These are phyloP conservation scores for Dicyrtoma fusca DNA, from an alignment of 2,888 invertebrate genomes.

Conservation along the genomic window DNA sequence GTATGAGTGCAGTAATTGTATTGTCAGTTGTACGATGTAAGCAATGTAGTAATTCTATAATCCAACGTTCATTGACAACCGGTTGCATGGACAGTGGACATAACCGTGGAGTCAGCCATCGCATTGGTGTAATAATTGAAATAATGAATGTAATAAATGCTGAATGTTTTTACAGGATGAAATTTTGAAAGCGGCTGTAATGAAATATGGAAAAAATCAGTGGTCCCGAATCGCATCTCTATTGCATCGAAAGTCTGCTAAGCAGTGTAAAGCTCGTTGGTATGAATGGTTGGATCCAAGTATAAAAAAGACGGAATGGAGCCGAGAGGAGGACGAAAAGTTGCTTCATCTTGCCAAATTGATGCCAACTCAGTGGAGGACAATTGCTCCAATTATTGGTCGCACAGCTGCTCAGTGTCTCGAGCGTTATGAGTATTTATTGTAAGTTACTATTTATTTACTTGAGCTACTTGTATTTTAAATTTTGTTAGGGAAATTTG, in stretches of 20 bases:
- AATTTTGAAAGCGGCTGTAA: slow-evolving; percentile 99
- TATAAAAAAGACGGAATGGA: slow-evolving; percentile 99
- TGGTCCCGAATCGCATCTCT: slow-evolving; percentile 99
- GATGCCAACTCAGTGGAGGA: slow-evolving; percentile 99
- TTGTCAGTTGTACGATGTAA: too few species aligned
- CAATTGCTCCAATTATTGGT: slow-evolving; percentile 98
- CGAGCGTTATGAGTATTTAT: slow-evolving; percentile 92
- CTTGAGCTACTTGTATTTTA: too few species aligned
- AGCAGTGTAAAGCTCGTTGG: slow-evolving; percentile 99
- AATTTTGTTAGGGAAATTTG: too few species aligned
- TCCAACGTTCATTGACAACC: too few species aligned
- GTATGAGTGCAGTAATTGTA: too few species aligned
- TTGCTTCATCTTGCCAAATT: slow-evolving; percentile 94
- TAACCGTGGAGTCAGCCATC: too few species aligned
- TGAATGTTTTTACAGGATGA: slow-evolving; percentile 81
- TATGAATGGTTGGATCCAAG: slow-evolving; percentile 99
- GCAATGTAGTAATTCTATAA: too few species aligned
- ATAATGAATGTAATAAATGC: too few species aligned
- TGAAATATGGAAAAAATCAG: slow-evolving; percentile 99
- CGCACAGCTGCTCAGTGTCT: slow-evolving; percentile 98
- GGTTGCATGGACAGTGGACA: too few species aligned
- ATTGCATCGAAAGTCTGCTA: slow-evolving; percentile 96
- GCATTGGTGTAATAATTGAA: too few species aligned
- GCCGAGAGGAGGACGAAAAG: slow-evolving; percentile 98
- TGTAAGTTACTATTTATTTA: slow-evolving; percentile 68